Evolutionary conservation across 2,888 invertebrate species (phyloP), one percentile per base, ranked within the genome.

Genomic region (Drosophila hamatofila): DNA sequence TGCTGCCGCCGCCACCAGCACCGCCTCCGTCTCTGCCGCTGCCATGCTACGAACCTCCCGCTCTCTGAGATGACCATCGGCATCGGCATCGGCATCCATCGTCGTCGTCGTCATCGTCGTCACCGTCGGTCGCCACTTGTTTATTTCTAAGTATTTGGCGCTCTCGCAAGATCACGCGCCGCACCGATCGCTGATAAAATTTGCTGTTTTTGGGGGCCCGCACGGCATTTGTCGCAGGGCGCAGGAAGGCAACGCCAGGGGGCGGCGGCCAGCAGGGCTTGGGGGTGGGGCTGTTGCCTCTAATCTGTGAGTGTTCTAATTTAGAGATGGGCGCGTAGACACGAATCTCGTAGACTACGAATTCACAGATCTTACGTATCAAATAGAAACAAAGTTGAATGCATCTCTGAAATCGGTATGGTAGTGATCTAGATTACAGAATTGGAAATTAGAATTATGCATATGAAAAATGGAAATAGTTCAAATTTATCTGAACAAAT

Each of bases 151-250:
- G 64, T 64, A 74, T 74, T 81, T 72, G 83, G 68, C 68, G 76
- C 86, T 70, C 68, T 85, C 73, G 74, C 61, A 79, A 86, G 87
- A 83, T 83, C 83, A 83, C 83, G 83, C 83, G 83, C 83, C 81
- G 74, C 74, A 72, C 74, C 83, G 86, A 86, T 86, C 58, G 74
- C 81, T 83, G 83, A 83, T 83, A 79, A 86, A 83, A 77, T 70
- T 73, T 49, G 60, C 44, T 35, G 39, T 57, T 57, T 41, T 44
- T 23, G 44, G 51, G 25, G 21, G 44, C 49, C 46, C 46, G 39
- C 49, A 25, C 27, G 51, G 33, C 49, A 37, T 16, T n/a, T 16
- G 37, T 37, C 2, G 11, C 30, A 30, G 37, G 37, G 16, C 37
- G 37, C 37, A 37, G 37, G 16, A 23, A 25, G 23, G 27, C 4